These are phyloP conservation scores for Xiphorhynchus erythropygius DNA, from an alignment of 2,797 vertebrate genomes.

Conservation along the genomic window DNA sequence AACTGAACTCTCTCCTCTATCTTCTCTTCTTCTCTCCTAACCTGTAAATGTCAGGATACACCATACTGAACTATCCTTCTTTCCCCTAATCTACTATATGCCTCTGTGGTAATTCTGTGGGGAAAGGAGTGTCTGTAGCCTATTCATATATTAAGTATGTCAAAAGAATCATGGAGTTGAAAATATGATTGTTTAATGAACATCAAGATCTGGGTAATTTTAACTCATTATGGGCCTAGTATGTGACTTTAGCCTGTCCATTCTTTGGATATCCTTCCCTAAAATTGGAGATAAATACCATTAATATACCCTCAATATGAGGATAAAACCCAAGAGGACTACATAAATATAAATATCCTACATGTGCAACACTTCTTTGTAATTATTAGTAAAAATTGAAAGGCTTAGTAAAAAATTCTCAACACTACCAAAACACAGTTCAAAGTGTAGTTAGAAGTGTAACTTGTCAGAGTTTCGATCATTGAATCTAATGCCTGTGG, in stretches of 20 bases:
- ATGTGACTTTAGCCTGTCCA: not conserved
- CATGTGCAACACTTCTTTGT: not conserved
- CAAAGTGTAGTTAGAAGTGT: not conserved
- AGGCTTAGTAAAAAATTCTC: not conserved
- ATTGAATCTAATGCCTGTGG: not conserved
- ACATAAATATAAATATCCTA: not conserved
- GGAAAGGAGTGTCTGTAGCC: not conserved
- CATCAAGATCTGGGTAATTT: not conserved
- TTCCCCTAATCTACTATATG: not conserved
- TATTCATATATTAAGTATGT: not conserved
- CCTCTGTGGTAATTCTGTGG: not conserved
- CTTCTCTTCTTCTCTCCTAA: not conserved
- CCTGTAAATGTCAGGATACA: not conserved
- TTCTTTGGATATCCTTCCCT: not conserved
- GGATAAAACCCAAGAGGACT: not conserved
- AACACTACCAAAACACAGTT: not conserved
- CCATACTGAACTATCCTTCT: not conserved
- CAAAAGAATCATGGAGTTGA: not conserved
- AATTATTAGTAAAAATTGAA: not conserved
- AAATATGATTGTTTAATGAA: not conserved
- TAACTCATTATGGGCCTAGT: not conserved
- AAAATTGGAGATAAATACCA: not conserved
- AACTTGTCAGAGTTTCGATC: not conserved
- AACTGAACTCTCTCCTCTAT: not conserved
- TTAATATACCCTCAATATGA: not conserved